Evolutionary conservation across 2,888 invertebrate species (phyloP), one percentile per base, ranked within the genome.

Genomic region (Nymphalis urticae): DNA sequence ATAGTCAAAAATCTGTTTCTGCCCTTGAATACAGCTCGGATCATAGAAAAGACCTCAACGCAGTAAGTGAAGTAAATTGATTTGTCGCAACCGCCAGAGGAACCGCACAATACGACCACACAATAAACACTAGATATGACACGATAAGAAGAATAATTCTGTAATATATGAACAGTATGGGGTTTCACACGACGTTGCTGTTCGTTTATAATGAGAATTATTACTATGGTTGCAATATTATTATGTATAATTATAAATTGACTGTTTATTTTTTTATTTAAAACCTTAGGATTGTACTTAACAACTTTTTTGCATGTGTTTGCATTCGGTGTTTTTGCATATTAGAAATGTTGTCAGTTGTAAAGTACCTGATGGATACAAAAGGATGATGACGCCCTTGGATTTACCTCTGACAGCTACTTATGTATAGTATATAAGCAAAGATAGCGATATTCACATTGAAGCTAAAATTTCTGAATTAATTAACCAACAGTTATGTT

Each of bases 51-150:
- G 19, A 50, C 9, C 50, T 50, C 17, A 50, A 50, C 50, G 86
- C 76, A 81, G 84, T 87, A 87, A 88, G 86, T 88, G 84, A 81
- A 75, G 79, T 62, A 67, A 74, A 76, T 75, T 75, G 75, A 76
- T 76, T 76, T 72, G 76, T 75, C 70, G 70, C 68, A 61, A 71
- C 73, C 75, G 72, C 71, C 70, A 42, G 66, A 66, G 70, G 32
- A 70, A 68, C 71, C 68, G 65, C 62, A 61, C 68, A 65, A 63
- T 65, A 71, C 69, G 64, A 64, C 69, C 71, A 13, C 42, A 71
- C 64, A 68, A 72, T 74, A 74, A 75, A 76, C 73, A 75, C 74
- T 72, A 75, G 77, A 77, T 76, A 71, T 74, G 78, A 75, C 76
- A 75, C 75, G 78, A 79, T 75, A 79, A 77, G 71, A 75, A 71